A percentile compares a stretch with the other conserved stretches of the same genome.
Conservation (phyloP, 1,140 invertebrate species). For the Linepithema humile region DNA sequence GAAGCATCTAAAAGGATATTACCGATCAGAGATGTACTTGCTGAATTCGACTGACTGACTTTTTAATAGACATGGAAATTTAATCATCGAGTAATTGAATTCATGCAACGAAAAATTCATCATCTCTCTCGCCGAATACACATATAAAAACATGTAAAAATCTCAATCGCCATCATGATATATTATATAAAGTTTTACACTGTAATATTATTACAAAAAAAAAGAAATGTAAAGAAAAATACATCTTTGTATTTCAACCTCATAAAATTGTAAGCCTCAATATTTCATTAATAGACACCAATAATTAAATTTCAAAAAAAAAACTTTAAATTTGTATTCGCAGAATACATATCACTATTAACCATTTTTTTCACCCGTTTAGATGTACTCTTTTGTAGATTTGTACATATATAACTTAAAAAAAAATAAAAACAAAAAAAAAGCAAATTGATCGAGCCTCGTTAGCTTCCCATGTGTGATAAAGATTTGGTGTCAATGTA, state of each 20-base stretch:
- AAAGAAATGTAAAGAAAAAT: neutral
- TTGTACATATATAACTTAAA: neutral
- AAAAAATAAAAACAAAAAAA: conserved; percentile 21
- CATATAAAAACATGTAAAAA: neutral
- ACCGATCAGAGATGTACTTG: neutral
- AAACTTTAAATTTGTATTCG: neutral
- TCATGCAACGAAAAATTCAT: neutral
- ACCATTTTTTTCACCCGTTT: neutral
- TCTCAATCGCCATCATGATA: neutral
- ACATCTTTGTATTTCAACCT: neutral
- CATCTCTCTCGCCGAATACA: neutral
- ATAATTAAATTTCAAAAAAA: neutral
- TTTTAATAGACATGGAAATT: neutral
- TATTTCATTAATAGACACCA: neutral
- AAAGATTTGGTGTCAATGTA: conserved; percentile 1
- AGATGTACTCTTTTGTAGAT: neutral
- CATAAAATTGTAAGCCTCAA: neutral
- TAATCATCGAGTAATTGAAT: neutral
- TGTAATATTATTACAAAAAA: neutral
- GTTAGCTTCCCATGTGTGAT: neutral
- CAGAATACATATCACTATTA: conserved; percentile 9
- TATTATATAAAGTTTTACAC: neutral
- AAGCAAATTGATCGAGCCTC: neutral
- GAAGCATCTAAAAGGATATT: neutral
- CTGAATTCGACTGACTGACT: neutral